Base-by-base conservation (phyloP, 2,797 vertebrate genomes). In the Sebastes nivosus region DNA sequence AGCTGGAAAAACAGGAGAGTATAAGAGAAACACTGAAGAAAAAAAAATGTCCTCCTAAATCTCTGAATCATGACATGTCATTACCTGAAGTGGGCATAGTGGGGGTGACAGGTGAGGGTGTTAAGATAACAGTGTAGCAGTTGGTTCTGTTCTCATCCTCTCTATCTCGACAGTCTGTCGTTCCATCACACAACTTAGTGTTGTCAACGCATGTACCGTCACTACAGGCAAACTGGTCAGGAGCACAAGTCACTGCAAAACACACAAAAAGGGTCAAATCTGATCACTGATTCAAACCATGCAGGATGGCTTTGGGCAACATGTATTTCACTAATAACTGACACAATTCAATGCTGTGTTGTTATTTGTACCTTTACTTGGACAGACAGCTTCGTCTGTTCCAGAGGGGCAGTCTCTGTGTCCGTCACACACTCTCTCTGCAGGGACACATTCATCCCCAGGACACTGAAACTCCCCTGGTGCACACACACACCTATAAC, bases 301-400 rank as follows among this genome's bases (percentile, higher is more conserved):
- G 14, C 34, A 75, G 30, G 8, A 27, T n/a, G 20, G 6, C 25
- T 55, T 30, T 18, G 1, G 29, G 12, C 0, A 22, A 55, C 7
- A 24, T 24, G 1, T 12, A 42, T 58, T 67, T 9, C 1, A 54
- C 30, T 38, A 6, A 25, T 3, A 38, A 3, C 24, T 8, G 4
- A 32, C n/a, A 68, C 20, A 27, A 18, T 29, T 22, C 1, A 20
- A 16, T 18, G 24, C 7, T 7, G 32, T 22, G 1, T 34, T 29
- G 1, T 27, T 16, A 2, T 60, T 25, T 67, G 22, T 85, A 99
- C 97, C 97, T 91, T 94, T 93, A 61, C 82, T 81, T 20, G 92
- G 93, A 77, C 97, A 99, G 67, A 96, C 81, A 0, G 94, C 94
- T 86, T 99, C 97, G 0, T 98, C 98, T 0, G 92, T 91, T n/a